Evolutionary conservation across 1,140 invertebrate species (phyloP).

Genomic region (Drosophila ananassae): DNA sequence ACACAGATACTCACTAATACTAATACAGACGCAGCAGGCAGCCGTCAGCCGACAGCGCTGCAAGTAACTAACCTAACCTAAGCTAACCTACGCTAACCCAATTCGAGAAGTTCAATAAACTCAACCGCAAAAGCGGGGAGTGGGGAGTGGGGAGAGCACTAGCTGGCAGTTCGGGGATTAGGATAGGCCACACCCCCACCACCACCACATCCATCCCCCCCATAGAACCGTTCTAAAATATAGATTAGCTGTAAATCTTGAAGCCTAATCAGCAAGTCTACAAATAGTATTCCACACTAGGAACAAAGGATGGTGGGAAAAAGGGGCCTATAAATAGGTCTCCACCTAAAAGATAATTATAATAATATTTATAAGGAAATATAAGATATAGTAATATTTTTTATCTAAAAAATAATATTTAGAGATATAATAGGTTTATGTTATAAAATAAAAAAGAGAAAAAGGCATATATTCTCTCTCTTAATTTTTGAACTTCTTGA

Average conservation of each 20-base stretch:
- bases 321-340: too few species aligned
- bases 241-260: conserved; percentile 75
- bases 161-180: not conserved
- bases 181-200: conserved; percentile 6
- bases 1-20: conserved; percentile 13
- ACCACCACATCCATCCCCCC: not conserved
- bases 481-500: too few species aligned
- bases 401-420: too few species aligned
- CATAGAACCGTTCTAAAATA: conserved; percentile 55
- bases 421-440: too few species aligned
- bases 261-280: conserved; percentile 59
- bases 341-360: too few species aligned
- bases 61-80: conserved; percentile 63
- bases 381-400: too few species aligned
- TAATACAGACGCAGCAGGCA: conserved; percentile 16
- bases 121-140: conserved; percentile 22
- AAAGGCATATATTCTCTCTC: too few species aligned
- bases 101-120: conserved; percentile 70
- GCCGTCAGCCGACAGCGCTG: conserved; percentile 17
- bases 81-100: conserved; percentile 70
- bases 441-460: too few species aligned
- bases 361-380: too few species aligned
- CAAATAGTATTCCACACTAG: conserved; percentile 5
- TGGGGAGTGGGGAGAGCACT: not conserved
- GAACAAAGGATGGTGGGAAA: not conserved